These are phyloP conservation scores for Ranitomeya imitator DNA, from an alignment of 2,113 vertebrate species.

Conservation along the genomic window DNA sequence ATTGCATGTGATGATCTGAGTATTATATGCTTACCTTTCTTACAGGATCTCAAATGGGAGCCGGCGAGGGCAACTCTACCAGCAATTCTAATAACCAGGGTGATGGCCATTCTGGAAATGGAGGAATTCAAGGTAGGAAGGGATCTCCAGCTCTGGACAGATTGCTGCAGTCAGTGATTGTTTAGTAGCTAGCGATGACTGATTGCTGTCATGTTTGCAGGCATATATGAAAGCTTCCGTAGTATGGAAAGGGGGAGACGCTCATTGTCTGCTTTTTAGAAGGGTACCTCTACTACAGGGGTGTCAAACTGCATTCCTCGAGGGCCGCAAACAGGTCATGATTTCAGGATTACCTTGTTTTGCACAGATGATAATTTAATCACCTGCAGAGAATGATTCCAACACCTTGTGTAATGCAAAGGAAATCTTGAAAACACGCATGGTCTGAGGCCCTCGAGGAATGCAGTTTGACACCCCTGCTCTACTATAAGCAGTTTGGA, in stretches of 20 bases:
- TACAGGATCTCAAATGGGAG: conserved; percentile 64
- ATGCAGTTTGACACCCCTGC: too few species aligned
- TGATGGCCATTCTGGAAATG: conserved; percentile 63
- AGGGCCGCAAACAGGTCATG: too few species aligned
- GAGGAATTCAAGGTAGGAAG: conserved; percentile 65
- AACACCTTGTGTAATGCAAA: too few species aligned
- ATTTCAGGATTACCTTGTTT: too few species aligned
- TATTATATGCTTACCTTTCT: conserved; percentile 12
- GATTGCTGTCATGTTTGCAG: not conserved
- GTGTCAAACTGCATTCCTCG: too few species aligned
- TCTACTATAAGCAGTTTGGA: too few species aligned
- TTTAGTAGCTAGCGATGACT: not conserved
- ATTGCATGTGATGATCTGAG: not conserved
- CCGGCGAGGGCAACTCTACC: conserved; percentile 62
- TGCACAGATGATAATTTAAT: too few species aligned
- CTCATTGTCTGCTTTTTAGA: too few species aligned
- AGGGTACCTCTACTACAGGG: too few species aligned
- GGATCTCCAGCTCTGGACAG: not conserved
- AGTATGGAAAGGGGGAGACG: not conserved
- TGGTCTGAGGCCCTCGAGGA: too few species aligned
- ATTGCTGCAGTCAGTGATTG: not conserved
- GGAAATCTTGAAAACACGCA: too few species aligned
- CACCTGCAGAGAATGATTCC: too few species aligned
- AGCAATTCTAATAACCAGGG: conserved; percentile 63
- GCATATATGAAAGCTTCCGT: not conserved